A percentile compares a stretch with the other conserved stretches of the same genome.
Conservation (phyloP, 2,888 invertebrate genomes). For the Phortica magna region DNA sequence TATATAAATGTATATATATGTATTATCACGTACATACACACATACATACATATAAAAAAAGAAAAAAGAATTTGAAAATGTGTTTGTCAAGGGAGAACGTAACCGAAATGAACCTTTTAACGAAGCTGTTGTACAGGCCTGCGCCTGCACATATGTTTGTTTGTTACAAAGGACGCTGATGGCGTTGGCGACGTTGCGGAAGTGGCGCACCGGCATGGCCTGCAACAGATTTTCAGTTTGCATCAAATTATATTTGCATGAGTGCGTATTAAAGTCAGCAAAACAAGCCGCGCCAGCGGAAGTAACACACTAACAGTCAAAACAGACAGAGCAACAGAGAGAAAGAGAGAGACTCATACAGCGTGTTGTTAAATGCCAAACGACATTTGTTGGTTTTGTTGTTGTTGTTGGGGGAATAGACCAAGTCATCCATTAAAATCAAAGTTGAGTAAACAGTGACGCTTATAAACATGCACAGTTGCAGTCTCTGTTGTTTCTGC, state of each 20-base stretch:
- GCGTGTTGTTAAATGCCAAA: not conserved
- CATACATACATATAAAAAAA: conserved; percentile 9
- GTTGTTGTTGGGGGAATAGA: conserved; percentile 1
- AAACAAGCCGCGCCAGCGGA: not conserved
- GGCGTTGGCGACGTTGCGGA: not conserved
- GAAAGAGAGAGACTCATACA: not conserved
- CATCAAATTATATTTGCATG: conserved; percentile 65
- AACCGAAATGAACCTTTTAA: not conserved
- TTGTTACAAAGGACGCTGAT: not conserved
- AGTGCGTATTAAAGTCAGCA: conserved; percentile 60
- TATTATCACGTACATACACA: not conserved
- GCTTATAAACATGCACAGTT: no score
- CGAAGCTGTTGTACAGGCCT: not conserved
- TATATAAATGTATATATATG: not conserved
- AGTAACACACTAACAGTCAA: not conserved
- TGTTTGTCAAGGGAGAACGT: conserved; percentile 40
- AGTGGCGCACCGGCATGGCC: not conserved
- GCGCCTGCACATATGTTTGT: conserved; percentile 3
- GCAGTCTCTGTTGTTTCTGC: no score
- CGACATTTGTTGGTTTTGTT: not conserved
- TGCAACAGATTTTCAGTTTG: conserved; percentile 15
- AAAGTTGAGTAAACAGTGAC: no score
- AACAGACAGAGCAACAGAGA: not conserved
- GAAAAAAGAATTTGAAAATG: conserved; percentile 31
- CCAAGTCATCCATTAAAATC: not conserved